Conservation (phyloP, 2,113 vertebrate genomes). For the Hyperoodon ampullatus region DNA sequence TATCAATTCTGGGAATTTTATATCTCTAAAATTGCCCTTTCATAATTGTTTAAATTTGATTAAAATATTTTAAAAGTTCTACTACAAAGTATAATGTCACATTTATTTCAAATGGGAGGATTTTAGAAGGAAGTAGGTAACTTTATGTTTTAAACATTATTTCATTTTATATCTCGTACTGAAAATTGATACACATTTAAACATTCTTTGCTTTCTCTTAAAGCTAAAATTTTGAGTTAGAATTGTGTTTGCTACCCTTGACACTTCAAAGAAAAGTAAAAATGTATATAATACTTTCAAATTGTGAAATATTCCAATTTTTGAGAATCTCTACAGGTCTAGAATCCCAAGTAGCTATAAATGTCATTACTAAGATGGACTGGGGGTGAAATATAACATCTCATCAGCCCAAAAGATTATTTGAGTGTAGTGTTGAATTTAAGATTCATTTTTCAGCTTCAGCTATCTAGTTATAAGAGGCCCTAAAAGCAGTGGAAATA, state of each 20-base stretch:
- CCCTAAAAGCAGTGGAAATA: constrained; percentile 71
- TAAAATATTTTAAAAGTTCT: constrained; percentile 52
- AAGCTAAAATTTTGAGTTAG: constrained; percentile 47
- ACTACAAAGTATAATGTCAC: background rate
- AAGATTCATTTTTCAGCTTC: constrained; percentile 52
- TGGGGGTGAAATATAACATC: constrained; percentile 58
- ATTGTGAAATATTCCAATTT: constrained; percentile 63
- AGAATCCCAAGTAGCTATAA: constrained; percentile 36
- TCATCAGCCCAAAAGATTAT: constrained; percentile 52
- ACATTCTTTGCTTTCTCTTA: constrained; percentile 49
- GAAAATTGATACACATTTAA: constrained; percentile 65
- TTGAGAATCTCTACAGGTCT: constrained; percentile 34
- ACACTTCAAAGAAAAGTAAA: constrained; percentile 48
- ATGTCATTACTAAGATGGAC: constrained; percentile 23
- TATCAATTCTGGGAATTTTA: background rate
- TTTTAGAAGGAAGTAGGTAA: constrained; percentile 40
- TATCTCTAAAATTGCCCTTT: background rate
- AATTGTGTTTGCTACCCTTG: constrained; percentile 55
- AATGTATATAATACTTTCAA: constrained; percentile 50
- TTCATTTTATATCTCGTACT: constrained; percentile 50
- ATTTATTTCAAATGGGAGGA: constrained; percentile 45
- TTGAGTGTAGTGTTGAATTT: constrained; percentile 51
- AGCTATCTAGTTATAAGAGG: constrained; percentile 45
- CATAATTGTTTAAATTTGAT: constrained; percentile 31
- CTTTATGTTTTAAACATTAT: constrained; percentile 38